Percentiles rank a stretch among this genome's conserved stretches.
Evolutionary conservation across 2,113 vertebrate genomes (phyloP).

Genomic region (Piprites chloris): DNA sequence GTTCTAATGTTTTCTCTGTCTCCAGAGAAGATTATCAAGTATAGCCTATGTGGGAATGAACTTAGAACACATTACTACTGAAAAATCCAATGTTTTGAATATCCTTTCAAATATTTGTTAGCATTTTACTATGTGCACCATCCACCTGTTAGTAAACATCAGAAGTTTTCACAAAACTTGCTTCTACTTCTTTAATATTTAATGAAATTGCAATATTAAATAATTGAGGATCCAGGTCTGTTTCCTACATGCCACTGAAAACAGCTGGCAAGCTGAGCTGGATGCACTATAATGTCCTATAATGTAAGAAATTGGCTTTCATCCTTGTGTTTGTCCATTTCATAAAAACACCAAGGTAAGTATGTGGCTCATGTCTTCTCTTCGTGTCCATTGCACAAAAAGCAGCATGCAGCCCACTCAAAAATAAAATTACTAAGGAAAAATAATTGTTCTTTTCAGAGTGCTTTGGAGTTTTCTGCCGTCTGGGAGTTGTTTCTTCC

Average conservation of each 20-base stretch:
- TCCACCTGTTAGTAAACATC: background rate
- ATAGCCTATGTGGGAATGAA: background rate
- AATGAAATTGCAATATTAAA: background rate
- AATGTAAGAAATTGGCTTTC: background rate
- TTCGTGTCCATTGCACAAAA: background rate
- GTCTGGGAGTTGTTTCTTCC: background rate
- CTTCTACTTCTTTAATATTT: background rate
- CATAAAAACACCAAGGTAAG: background rate
- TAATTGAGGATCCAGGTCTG: background rate
- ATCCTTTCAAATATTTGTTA: background rate
- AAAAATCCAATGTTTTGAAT: background rate
- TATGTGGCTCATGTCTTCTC: fast-evolving
- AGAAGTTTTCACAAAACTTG: background rate
- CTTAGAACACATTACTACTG: background rate
- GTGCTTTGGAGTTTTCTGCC: background rate
- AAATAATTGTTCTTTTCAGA: background rate
- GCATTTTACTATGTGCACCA: background rate
- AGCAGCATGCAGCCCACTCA: fast-evolving
- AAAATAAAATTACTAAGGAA: background rate
- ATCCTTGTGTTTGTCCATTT: background rate
- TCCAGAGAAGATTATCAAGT: background rate
- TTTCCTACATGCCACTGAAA: background rate
- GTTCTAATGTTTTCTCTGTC: background rate
- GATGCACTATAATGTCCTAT: too few species aligned
- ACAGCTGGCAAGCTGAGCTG: background rate